phyloP scores from a whole-genome alignment of 1,140 invertebrate species.

The Vollenhovia emeryi region DNA sequence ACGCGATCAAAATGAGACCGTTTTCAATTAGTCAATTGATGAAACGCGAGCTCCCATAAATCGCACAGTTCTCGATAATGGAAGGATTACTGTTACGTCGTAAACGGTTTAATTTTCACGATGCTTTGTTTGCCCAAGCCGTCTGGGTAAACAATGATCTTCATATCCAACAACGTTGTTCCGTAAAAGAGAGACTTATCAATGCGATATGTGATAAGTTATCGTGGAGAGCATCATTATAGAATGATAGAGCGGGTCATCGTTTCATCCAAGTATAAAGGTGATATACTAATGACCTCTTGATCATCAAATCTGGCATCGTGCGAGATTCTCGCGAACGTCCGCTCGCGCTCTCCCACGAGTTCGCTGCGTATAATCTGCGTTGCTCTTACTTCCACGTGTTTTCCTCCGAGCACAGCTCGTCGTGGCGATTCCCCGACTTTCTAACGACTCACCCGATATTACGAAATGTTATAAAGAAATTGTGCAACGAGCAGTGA shows the following conservation, averaged over 20 bases:
- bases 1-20: background rate
- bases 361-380: slow-evolving; percentile 3
- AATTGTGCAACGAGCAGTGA: background rate
- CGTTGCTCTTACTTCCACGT: background rate
- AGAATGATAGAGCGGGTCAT: slow-evolving; percentile 21
- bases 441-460: background rate
- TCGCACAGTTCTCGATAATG: background rate
- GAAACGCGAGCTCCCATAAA: background rate
- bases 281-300: slow-evolving; percentile 25
- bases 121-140: background rate
- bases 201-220: slow-evolving; percentile 23
- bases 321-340: slow-evolving; percentile 1
- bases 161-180: background rate
- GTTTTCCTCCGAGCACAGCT: slow-evolving; percentile 4
- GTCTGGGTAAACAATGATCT: slow-evolving; percentile 27
- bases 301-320: background rate
- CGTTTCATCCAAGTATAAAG: background rate
- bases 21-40: background rate
- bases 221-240: slow-evolving; percentile 3
- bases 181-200: slow-evolving; percentile 2
- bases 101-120: background rate
- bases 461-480: background rate
- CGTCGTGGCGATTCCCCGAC: background rate
- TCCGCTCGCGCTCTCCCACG: background rate
- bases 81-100: background rate